Conservation (phyloP, 2,797 vertebrate species). For the Sebastes steindachneri region DNA sequence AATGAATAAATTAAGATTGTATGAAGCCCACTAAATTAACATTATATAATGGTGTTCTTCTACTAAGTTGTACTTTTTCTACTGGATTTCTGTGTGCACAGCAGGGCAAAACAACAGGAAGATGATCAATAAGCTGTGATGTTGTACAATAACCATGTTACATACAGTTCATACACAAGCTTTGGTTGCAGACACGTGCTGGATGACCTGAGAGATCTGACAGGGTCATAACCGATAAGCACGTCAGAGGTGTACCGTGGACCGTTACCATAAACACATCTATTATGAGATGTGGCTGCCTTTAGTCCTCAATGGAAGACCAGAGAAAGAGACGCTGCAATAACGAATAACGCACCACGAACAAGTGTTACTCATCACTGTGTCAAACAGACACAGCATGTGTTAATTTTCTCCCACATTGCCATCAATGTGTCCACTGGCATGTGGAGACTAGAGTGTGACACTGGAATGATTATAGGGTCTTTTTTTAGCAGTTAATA, state of each 20-base stretch:
- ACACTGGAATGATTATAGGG: background rate
- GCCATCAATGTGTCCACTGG: background rate
- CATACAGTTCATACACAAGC: background rate
- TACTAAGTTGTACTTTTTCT: background rate
- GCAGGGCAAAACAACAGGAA: background rate
- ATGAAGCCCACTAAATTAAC: background rate
- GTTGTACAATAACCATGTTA: background rate
- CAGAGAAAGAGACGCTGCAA: background rate
- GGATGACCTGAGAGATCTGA: background rate
- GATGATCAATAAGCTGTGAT: background rate
- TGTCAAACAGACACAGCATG: background rate
- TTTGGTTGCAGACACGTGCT: background rate
- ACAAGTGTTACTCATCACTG: background rate
- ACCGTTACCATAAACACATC: background rate
- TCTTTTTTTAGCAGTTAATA: background rate
- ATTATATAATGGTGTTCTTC: background rate
- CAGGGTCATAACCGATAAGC: background rate
- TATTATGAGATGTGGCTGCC: background rate
- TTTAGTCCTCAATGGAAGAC: background rate
- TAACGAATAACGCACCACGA: no score
- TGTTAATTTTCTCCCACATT: background rate
- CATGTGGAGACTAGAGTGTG: background rate
- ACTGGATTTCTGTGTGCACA: background rate
- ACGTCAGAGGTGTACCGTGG: background rate
- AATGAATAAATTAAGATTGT: slow-evolving; percentile 35